Evolutionary conservation across 2,113 vertebrate genomes (phyloP).

Genomic region (Brachyistius frenatus): DNA sequence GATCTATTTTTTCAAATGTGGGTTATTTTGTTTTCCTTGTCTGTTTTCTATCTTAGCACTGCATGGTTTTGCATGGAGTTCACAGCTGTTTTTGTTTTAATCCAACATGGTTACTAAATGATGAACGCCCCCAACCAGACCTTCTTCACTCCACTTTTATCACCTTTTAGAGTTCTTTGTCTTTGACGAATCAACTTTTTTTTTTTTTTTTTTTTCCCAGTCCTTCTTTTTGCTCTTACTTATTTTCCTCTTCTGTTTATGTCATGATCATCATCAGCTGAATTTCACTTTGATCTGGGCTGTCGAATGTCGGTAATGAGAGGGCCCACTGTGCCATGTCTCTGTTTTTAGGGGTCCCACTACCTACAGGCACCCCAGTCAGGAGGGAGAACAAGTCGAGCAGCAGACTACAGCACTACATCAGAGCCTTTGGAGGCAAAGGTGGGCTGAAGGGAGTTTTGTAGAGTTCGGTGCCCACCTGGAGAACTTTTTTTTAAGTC

Average conservation of each 20-base stretch:
- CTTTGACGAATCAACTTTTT: constrained; percentile 2
- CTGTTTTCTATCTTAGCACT: constrained; percentile 18
- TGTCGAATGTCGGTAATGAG: constrained; percentile 66
- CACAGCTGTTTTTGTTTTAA: constrained; percentile 56
- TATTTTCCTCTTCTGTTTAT: constrained; percentile 38
- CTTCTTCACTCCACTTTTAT: constrained; percentile 25
- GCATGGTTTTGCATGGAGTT: constrained; percentile 62
- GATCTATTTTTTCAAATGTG: neutral
- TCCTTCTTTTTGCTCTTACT: constrained; percentile 35
- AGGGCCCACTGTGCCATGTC: constrained; percentile 78
- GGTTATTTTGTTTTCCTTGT: neutral
- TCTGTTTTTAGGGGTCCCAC: constrained; percentile 84
- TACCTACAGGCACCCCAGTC: constrained; percentile 86
- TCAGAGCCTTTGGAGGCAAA: constrained; percentile 91
- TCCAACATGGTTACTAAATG: constrained; percentile 38
- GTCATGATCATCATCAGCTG: constrained; percentile 22
- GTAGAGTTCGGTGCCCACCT: constrained; percentile 63
- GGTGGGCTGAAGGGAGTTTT: constrained; percentile 88
- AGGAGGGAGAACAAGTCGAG: constrained; percentile 94
- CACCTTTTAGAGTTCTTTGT: constrained; percentile 17
- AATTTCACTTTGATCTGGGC: constrained; percentile 40
- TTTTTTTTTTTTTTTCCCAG: constrained; percentile 20
- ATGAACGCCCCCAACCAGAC: constrained; percentile 22
- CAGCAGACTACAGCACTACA: constrained; percentile 87
- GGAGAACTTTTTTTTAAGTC: constrained; percentile 31